These are phyloP conservation scores for Calidris pygmaea DNA, from an alignment of 2,113 vertebrate genomes.

Conservation along the genomic window DNA sequence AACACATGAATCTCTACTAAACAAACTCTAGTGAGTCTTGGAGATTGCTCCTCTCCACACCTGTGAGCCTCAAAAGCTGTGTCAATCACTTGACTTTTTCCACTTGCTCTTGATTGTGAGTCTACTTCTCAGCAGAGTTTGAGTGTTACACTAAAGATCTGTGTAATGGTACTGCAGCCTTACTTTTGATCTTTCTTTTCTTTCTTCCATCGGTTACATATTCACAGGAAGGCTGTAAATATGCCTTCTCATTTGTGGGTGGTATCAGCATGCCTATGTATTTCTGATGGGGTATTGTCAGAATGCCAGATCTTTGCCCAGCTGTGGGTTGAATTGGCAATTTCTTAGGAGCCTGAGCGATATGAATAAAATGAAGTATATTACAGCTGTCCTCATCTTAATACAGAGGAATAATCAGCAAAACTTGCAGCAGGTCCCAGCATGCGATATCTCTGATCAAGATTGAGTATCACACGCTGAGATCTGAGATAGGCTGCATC, in stretches of 20 bases:
- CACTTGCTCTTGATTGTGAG: not conserved
- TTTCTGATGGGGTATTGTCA: constrained; percentile 57
- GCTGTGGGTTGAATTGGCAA: constrained; percentile 56
- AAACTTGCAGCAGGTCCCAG: constrained; percentile 38
- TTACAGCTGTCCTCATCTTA: constrained; percentile 63
- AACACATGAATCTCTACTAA: not conserved
- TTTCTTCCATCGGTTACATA: constrained; percentile 24
- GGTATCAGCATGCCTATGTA: constrained; percentile 51
- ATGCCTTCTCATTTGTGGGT: constrained; percentile 52
- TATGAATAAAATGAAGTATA: constrained; percentile 53
- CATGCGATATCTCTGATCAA: constrained; percentile 55
- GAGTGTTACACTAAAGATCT: not conserved
- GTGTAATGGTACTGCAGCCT: not conserved
- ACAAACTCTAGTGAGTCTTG: not conserved
- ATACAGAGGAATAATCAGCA: constrained; percentile 62
- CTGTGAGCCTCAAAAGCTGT: not conserved
- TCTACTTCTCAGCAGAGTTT: not conserved
- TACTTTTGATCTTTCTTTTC: constrained; percentile 41
- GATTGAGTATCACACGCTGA: constrained; percentile 25
- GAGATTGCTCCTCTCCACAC: not conserved
- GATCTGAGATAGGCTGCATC: constrained; percentile 40
- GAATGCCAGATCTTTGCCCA: constrained; percentile 56
- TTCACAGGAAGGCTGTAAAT: constrained; percentile 33
- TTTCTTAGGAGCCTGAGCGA: constrained; percentile 27
- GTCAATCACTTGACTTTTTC: not conserved